These are phyloP conservation scores for Patella depressa DNA, from an alignment of 2,888 invertebrate species.

Conservation along the genomic window DNA sequence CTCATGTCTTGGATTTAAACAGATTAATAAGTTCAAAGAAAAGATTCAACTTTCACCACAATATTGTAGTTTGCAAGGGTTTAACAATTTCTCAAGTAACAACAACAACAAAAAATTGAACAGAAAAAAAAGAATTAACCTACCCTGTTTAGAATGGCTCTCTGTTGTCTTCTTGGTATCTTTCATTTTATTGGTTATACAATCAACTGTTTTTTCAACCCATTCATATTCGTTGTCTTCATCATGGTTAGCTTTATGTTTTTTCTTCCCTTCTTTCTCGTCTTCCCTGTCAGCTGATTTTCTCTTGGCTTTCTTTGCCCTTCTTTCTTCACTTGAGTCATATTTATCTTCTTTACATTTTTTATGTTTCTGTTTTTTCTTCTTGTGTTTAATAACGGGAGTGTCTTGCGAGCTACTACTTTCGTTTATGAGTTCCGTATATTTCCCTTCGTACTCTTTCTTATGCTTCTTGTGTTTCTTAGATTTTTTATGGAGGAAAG, in stretches of 20 bases:
- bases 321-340: conserved; percentile 25
- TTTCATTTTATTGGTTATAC: conserved; percentile 28
- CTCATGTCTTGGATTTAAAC: too few relatives aligned
- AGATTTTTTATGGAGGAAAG: conserved; percentile 44
- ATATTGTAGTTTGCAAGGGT: too few relatives aligned
- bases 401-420: conserved; percentile 30
- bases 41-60: too few relatives aligned
- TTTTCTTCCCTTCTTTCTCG: conserved; percentile 27
- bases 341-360: conserved; percentile 28
- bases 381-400: conserved; percentile 41
- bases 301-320: conserved; percentile 29
- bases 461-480: conserved; percentile 58
- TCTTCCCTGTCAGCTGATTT: conserved; percentile 26
- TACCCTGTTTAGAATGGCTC: too few relatives aligned
- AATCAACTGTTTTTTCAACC: conserved; percentile 70
- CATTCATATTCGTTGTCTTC: conserved; percentile 62
- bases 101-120: too few relatives aligned
- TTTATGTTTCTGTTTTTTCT: conserved; percentile 52
- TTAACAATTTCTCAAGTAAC: too few relatives aligned
- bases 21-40: too few relatives aligned
- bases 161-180: too few relatives aligned
- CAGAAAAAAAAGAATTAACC: too few relatives aligned
- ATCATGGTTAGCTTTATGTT: conserved; percentile 29
- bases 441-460: conserved; percentile 36
- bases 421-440: conserved; percentile 35